Evolutionary conservation across 2,797 vertebrate genomes (phyloP).

Genomic region (Syngnathus acus): DNA sequence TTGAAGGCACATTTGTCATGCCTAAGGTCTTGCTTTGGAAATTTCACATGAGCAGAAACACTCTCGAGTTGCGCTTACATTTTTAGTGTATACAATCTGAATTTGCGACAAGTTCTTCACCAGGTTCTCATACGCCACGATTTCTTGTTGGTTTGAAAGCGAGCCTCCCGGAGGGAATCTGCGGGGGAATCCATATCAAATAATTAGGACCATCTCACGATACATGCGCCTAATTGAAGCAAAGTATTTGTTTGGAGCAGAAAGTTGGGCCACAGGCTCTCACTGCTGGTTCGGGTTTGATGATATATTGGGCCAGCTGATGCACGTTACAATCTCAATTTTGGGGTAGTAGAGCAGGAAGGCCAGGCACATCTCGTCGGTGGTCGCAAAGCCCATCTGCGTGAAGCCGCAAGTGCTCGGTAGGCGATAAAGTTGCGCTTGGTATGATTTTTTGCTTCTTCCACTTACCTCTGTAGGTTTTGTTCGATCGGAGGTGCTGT

Average conservation of each 20-base stretch:
- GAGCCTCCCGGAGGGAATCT: not conserved
- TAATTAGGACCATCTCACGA: not conserved
- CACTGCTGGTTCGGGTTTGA: slow-evolving; percentile 24
- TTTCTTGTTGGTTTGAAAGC: slow-evolving; percentile 8
- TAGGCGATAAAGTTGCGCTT: not conserved
- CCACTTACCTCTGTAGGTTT: slow-evolving; percentile 46
- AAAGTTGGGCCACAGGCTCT: not conserved
- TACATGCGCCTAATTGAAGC: not conserved
- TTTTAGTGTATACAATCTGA: rapidly evolving
- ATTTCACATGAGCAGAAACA: not conserved
- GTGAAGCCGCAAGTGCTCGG: not conserved
- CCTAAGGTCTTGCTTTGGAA: not conserved
- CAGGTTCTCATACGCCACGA: slow-evolving; percentile 40
- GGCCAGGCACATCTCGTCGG: slow-evolving; percentile 69
- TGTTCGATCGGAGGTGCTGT: slow-evolving; percentile 49
- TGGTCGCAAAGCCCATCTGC: slow-evolving; percentile 59
- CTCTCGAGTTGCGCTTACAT: slow-evolving; percentile 41
- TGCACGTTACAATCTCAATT: slow-evolving; percentile 38
- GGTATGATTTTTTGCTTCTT: not conserved
- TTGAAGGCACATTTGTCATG: not conserved
- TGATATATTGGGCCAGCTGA: slow-evolving; percentile 42
- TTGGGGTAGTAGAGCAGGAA: slow-evolving; percentile 67
- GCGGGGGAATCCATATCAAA: not conserved
- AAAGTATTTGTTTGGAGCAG: slow-evolving; percentile 13
- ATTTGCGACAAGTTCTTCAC: slow-evolving; percentile 44